Evolutionary conservation across 2,888 invertebrate species (phyloP).

Genomic region (Drosophila ezoana): DNA sequence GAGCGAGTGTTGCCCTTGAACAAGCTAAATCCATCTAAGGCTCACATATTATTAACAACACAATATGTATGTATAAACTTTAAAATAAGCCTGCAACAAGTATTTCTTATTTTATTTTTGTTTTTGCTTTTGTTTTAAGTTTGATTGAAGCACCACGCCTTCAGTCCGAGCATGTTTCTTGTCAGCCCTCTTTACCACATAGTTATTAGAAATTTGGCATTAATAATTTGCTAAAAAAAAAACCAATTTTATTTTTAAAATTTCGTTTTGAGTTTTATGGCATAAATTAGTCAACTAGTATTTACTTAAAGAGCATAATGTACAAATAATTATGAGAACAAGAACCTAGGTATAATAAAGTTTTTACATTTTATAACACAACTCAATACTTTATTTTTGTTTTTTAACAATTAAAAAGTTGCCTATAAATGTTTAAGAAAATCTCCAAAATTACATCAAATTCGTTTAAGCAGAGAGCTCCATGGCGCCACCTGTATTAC

Average conservation of each 20-base stretch:
- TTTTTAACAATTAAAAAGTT: conserved; percentile 41
- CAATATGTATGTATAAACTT: conserved; percentile 11
- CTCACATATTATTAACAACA: background rate
- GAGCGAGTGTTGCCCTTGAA: conserved; percentile 82
- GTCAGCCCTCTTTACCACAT: conserved; percentile 46
- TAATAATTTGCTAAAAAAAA: conserved; percentile 44
- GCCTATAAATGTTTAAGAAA: conserved; percentile 35
- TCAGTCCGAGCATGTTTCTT: conserved; percentile 44
- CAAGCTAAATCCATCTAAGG: background rate
- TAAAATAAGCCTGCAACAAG: conserved; percentile 1
- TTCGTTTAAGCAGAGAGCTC: conserved; percentile 58
- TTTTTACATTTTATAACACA: conserved; percentile 55
- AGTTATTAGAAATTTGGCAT: conserved; percentile 49
- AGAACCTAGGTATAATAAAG: conserved; percentile 50
- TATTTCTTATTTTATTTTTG: conserved; percentile 3
- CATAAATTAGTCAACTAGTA: conserved; percentile 72
- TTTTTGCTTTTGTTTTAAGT: background rate
- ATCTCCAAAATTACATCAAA: conserved; percentile 71
- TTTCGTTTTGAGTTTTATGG: conserved; percentile 48
- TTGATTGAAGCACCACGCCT: conserved; percentile 7
- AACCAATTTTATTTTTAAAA: conserved; percentile 63
- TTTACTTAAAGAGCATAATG: conserved; percentile 75
- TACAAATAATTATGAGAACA: conserved; percentile 75
- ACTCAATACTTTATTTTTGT: conserved; percentile 63
- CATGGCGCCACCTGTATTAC: conserved; percentile 12